Evolutionary conservation across 2,888 invertebrate species (phyloP), one percentile per base, ranked within the genome.

Genomic region (Tipula unca): DNA sequence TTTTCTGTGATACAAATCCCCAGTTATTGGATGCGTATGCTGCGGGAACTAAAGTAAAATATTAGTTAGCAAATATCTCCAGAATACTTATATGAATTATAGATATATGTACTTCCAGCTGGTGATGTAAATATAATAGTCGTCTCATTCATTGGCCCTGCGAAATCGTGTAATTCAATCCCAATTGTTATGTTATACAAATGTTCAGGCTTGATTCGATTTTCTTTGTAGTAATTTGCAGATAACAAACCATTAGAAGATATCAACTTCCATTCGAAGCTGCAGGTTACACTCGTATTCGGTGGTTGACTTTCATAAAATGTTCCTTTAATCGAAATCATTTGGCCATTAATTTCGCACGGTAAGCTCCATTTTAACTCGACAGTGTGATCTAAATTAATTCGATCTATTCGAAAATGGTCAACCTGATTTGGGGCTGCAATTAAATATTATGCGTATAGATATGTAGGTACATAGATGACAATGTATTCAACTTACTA

Each of bases 1-100:
- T 89, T 3, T 90, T 89, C 8, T 29, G n/a, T 17, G 5, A n/a
- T 20, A 39, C 13, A 3, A 13, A 32, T 32, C 83, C 83, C 83
- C 29, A 83, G 17, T n/a, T 17, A 32, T 6, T 29, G 8, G 32
- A 32, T 32, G 4, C 1, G 32, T 69, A 69, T 8, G 69, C 25
- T 13, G 25, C 69, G 1, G 83, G 35, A 32, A 29, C 17, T 83
- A 32, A 83, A 29, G 10, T 29, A 82, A 32, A 83, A 83, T 6
- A 29, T 17, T 32, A 17, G 1, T 82, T 3, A 29, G 13, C n/a
- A 29, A 3, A 29, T 82, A 1, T 29, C 3, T 4, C 32, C 4
- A 17, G 6, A 4, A 13, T 25, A 29, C 2, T 29, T n/a, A n/a
- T n/a, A n/a, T n/a, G n/a, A n/a, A n/a, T n/a, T n/a, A n/a, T n/a